These are phyloP conservation scores for Propsilocerus akamusi DNA, from an alignment of 1,140 invertebrate species.

Conservation along the genomic window DNA sequence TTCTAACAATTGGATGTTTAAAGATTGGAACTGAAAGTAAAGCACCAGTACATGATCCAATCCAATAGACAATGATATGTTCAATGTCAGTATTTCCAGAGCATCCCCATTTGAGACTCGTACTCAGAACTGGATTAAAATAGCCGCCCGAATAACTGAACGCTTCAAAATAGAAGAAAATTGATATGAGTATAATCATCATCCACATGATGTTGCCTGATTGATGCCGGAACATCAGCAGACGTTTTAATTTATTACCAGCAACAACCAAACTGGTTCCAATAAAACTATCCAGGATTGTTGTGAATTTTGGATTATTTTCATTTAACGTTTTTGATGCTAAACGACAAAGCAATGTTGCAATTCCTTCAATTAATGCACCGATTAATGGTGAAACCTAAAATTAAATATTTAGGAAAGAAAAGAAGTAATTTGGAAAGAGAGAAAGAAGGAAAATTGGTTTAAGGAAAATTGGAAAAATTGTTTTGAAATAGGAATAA, in stretches of 20 bases:
- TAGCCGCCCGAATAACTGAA: slow-evolving; percentile 89
- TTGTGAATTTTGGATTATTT: slow-evolving; percentile 39
- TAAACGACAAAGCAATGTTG: slow-evolving; percentile 55
- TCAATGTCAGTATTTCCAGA: slow-evolving; percentile 58
- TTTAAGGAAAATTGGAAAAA: not conserved
- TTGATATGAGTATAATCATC: slow-evolving; percentile 14
- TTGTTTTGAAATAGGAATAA: not conserved
- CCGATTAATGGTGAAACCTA: slow-evolving; percentile 46
- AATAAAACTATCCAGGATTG: slow-evolving; percentile 53
- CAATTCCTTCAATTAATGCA: slow-evolving; percentile 51
- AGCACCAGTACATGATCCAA: slow-evolving; percentile 52
- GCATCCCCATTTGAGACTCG: slow-evolving; percentile 72
- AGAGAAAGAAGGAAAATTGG: not conserved
- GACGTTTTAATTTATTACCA: slow-evolving; percentile 30
- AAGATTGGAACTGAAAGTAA: slow-evolving; percentile 21
- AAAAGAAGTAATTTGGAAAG: not conserved
- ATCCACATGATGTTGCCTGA: not conserved
- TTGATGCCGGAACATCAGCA: not conserved
- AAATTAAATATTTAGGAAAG: slow-evolving; percentile 8
- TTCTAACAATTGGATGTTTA: slow-evolving; percentile 12
- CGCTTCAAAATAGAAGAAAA: slow-evolving; percentile 39
- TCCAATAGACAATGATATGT: slow-evolving; percentile 77
- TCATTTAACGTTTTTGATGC: slow-evolving; percentile 46
- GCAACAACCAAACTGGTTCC: slow-evolving; percentile 62
- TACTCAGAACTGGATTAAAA: slow-evolving; percentile 79